Conservation (phyloP, 2,797 vertebrate genomes). For the Gila robusta region DNA sequence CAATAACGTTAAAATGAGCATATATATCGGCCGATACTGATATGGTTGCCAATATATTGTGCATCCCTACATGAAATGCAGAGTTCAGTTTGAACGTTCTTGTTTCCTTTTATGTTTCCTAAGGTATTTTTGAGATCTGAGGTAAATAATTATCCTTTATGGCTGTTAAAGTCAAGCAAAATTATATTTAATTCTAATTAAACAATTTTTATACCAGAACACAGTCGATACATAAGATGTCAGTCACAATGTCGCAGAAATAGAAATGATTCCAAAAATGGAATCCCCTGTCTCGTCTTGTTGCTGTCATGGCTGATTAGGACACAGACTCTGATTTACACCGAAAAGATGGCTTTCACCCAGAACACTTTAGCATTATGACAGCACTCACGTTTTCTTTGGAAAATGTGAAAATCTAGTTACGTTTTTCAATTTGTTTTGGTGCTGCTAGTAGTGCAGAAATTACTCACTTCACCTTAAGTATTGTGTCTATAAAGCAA, state of each 20-base stretch:
- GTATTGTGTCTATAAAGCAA: not conserved
- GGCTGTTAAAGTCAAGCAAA: not conserved
- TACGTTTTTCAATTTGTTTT: not conserved
- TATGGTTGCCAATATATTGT: no score
- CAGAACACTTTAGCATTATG: not conserved
- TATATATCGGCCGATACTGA: no score
- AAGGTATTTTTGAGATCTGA: not conserved
- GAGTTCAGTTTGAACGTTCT: not conserved
- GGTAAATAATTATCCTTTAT: not conserved
- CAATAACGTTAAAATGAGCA: no score
- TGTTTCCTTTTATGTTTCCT: not conserved
- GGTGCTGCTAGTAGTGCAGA: not conserved
- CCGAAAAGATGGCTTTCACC: no score
- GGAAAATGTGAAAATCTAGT: not conserved
- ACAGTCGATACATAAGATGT: not conserved
- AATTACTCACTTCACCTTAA: slow-evolving; percentile 6
- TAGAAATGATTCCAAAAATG: not conserved
- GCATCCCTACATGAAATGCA: no score
- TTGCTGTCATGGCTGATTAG: no score
- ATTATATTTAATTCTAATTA: not conserved
- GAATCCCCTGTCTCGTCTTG: not conserved
- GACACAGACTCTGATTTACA: no score
- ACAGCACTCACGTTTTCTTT: not conserved
- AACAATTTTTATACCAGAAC: not conserved
- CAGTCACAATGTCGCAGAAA: not conserved